Conservation (phyloP, 2,797 vertebrate species). For the Pseudotriccus pelzelni region DNA sequence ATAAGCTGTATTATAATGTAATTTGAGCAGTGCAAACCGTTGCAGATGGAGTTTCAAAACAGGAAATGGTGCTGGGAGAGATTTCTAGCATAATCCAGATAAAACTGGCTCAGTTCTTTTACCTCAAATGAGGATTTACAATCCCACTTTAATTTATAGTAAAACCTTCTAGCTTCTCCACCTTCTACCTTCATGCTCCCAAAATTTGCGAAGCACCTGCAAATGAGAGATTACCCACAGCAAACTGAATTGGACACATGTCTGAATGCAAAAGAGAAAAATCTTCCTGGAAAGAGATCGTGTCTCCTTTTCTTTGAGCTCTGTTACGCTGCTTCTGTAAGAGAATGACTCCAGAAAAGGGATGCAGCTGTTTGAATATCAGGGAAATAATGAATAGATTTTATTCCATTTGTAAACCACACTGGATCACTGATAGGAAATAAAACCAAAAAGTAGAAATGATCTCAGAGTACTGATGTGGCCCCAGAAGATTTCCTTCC, state of each 20-base stretch:
- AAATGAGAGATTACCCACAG: neutral
- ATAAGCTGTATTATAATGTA: constrained; percentile 45
- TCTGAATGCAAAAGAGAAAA: constrained; percentile 15
- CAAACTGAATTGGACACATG: neutral
- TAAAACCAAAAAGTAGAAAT: constrained; percentile 67
- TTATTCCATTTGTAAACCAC: constrained; percentile 55
- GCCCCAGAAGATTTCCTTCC: constrained; percentile 39
- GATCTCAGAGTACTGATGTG: constrained; percentile 47
- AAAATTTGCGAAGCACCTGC: neutral
- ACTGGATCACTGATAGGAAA: constrained; percentile 59
- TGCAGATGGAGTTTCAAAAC: neutral
- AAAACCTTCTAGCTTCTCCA: neutral
- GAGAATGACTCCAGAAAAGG: neutral
- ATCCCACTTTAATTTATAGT: neutral
- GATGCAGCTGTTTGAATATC: constrained; percentile 15
- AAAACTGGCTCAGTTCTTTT: neutral
- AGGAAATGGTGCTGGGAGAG: neutral
- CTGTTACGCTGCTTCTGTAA: neutral
- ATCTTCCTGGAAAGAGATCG: neutral
- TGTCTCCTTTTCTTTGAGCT: neutral
- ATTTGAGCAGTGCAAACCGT: neutral
- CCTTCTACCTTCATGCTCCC: neutral
- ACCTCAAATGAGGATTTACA: neutral
- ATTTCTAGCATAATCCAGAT: neutral
- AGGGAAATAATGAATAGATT: constrained; percentile 46